Conservation (phyloP, 2,888 invertebrate species). For the Polymixis flavicincta region DNA sequence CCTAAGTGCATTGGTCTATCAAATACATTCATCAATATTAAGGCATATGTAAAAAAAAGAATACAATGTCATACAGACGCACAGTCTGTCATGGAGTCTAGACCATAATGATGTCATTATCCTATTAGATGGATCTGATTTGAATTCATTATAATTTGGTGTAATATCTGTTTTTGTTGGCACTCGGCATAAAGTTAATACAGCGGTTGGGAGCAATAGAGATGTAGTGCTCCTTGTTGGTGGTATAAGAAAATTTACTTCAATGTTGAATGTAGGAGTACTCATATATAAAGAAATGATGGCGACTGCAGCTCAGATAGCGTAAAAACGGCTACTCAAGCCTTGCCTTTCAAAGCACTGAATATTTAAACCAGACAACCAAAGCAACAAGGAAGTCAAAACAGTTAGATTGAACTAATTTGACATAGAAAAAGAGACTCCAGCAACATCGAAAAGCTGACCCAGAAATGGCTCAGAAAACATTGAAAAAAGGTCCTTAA, state of each 20-base stretch:
- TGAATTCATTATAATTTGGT: slow-evolving; percentile 21
- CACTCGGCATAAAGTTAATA: neutral
- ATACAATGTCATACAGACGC: slow-evolving; percentile 42
- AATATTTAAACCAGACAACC: neutral
- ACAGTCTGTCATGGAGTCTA: slow-evolving; percentile 53
- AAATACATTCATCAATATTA: slow-evolving; percentile 12
- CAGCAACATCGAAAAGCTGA: neutral
- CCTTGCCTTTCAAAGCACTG: neutral
- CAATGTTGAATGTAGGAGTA: neutral
- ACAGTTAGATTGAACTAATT: neutral
- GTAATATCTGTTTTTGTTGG: slow-evolving; percentile 21
- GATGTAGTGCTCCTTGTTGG: neutral
- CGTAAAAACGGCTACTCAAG: neutral
- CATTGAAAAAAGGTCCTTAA: neutral
- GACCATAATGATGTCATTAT: slow-evolving; percentile 53
- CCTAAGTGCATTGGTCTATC: slow-evolving; percentile 15
- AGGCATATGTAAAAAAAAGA: slow-evolving; percentile 6
- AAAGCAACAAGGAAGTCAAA: neutral
- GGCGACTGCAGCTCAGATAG: neutral
- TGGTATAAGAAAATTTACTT: neutral
- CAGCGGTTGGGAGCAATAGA: neutral
- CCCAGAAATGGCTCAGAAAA: neutral
- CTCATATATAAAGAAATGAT: neutral
- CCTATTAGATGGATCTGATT: slow-evolving; percentile 26
- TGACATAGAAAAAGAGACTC: neutral